A percentile compares a stretch with the other conserved stretches of the same genome.
Evolutionary conservation across 2,888 invertebrate species (phyloP).

Genomic region (Eilema griseolum): DNA sequence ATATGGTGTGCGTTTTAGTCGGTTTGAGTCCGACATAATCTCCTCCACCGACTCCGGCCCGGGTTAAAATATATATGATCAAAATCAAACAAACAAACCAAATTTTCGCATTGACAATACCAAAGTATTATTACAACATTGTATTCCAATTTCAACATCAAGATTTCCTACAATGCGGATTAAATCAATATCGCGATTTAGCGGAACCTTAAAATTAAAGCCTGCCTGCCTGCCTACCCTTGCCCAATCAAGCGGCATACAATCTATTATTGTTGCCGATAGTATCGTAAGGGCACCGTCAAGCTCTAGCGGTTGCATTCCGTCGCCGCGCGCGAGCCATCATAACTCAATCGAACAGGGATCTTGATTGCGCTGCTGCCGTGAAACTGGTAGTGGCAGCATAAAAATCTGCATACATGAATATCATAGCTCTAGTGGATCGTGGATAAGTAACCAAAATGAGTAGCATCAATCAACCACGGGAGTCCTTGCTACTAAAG

Average conservation of each 20-base stretch:
- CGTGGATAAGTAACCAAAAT: too few relatives aligned
- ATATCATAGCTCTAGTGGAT: background rate
- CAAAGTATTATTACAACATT: background rate
- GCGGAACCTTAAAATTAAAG: constrained; percentile 23
- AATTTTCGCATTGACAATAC: too few relatives aligned
- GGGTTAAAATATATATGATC: too few relatives aligned
- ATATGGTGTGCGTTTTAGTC: too few relatives aligned
- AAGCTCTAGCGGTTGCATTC: constrained; percentile 49
- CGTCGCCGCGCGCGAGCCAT: constrained; percentile 54
- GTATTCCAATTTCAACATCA: constrained; percentile 6
- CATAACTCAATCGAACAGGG: constrained; percentile 66
- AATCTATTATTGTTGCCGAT: constrained; percentile 49
- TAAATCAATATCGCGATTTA: constrained; percentile 26
- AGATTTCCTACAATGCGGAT: constrained; percentile 20
- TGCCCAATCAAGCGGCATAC: constrained; percentile 35
- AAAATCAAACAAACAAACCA: background rate
- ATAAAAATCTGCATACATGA: constrained; percentile 15
- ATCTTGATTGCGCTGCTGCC: constrained; percentile 64
- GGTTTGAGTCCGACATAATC: too few relatives aligned
- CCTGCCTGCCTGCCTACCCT: constrained; percentile 12
- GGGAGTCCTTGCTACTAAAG: too few relatives aligned
- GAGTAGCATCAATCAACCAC: too few relatives aligned
- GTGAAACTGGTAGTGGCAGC: constrained; percentile 39
- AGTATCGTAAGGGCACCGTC: constrained; percentile 47
- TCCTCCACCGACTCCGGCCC: too few relatives aligned